Conservation (phyloP, 2,888 invertebrate species). For the Phlogophora meticulosa region DNA sequence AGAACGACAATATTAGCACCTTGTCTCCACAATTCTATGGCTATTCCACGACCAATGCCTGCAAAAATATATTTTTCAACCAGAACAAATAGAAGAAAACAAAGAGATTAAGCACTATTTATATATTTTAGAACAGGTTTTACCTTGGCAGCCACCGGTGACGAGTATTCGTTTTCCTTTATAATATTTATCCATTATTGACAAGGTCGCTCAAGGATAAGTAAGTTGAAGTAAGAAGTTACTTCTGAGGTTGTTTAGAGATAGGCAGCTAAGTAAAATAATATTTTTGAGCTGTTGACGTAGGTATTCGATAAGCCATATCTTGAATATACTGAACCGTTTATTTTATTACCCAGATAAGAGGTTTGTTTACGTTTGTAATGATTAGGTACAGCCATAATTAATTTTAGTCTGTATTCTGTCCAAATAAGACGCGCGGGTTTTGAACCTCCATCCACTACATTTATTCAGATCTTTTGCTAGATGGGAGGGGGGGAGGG, state of each 20-base stretch:
- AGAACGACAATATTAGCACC: slow-evolving; percentile 95
- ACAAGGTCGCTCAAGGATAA: not conserved
- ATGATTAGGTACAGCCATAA: slow-evolving; percentile 14
- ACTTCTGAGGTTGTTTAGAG: slow-evolving; percentile 32
- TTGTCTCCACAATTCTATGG: slow-evolving; percentile 91
- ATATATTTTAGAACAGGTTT: slow-evolving; percentile 1
- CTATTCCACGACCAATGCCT: slow-evolving; percentile 94
- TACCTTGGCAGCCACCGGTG: slow-evolving; percentile 97
- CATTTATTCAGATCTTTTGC: too few relatives aligned
- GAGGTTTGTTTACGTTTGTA: slow-evolving; percentile 37
- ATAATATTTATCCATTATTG: slow-evolving; percentile 88
- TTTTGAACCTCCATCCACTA: too few relatives aligned
- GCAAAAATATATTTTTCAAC: slow-evolving; percentile 26
- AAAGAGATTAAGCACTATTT: not conserved
- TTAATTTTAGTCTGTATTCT: slow-evolving; percentile 2
- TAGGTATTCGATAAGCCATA: slow-evolving; percentile 46
- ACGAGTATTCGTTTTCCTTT: slow-evolving; percentile 95
- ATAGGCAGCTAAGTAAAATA: slow-evolving; percentile 15
- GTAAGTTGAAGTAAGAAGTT: not conserved
- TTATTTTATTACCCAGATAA: slow-evolving; percentile 52
- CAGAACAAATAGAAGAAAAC: not conserved
- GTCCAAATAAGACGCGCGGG: slow-evolving; percentile 6
- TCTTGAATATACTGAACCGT: slow-evolving; percentile 34
- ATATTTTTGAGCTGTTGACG: slow-evolving; percentile 31
- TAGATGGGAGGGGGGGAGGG: too few relatives aligned